Evolutionary conservation across 2,888 invertebrate species (phyloP).

Genomic region (Ceraclea dissimilis): DNA sequence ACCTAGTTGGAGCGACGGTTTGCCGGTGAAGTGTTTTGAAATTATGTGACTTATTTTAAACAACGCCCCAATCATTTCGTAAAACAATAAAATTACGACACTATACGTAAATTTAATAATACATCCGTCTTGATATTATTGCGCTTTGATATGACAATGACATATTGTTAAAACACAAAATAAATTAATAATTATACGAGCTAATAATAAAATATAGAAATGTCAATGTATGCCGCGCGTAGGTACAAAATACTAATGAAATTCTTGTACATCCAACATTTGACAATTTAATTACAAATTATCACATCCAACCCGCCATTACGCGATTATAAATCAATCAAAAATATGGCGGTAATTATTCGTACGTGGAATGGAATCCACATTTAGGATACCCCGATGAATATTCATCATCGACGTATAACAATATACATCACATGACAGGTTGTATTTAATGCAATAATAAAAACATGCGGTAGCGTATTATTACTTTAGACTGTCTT

Average conservation of each 20-base stretch:
- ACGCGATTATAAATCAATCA: conserved; percentile 25
- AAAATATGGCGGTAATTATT: conserved; percentile 21
- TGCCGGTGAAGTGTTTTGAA: no score
- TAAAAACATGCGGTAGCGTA: conserved; percentile 18
- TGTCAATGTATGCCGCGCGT: neutral
- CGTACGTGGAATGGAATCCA: conserved; percentile 11
- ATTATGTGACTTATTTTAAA: no score
- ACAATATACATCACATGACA: conserved; percentile 12
- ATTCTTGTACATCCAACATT: conserved; percentile 19
- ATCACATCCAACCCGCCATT: conserved; percentile 25
- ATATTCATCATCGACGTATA: conserved; percentile 24
- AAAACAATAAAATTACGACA: no score
- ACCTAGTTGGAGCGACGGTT: no score
- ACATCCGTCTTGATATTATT: no score
- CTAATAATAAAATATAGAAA: no score
- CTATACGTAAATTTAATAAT: no score
- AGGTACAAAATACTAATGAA: conserved; percentile 12
- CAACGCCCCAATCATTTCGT: no score
- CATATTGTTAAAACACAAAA: no score
- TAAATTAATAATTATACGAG: no score
- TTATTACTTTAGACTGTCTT: neutral
- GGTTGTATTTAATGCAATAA: conserved; percentile 19
- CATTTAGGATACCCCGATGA: conserved; percentile 21
- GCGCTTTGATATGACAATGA: no score
- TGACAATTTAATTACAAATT: conserved; percentile 27